Conservation (phyloP, 1,140 invertebrate species). For the Drosophila kanapiae region DNA sequence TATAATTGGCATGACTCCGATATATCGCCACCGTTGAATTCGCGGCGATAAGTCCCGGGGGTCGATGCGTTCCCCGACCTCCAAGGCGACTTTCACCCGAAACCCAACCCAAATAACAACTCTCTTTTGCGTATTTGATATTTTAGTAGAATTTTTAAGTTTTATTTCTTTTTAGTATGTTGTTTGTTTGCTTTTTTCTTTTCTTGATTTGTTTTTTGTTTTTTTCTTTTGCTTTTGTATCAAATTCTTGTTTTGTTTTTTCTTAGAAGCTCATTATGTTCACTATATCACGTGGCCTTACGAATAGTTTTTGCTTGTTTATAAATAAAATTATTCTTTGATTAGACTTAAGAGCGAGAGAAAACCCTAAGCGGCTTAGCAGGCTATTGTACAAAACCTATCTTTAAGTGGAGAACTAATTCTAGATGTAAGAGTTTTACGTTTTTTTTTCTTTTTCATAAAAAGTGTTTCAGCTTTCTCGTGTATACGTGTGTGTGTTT, state of each 20-base stretch:
- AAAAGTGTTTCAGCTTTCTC: slow-evolving; percentile 50
- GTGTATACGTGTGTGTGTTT: slow-evolving; percentile 1
- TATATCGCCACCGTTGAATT: slow-evolving; percentile 24
- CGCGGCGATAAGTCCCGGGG: slow-evolving; percentile 26
- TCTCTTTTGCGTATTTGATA: slow-evolving; percentile 55
- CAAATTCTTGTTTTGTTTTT: slow-evolving; percentile 62
- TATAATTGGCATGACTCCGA: slow-evolving; percentile 25
- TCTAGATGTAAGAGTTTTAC: slow-evolving; percentile 42
- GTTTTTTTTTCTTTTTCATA: slow-evolving; percentile 59
- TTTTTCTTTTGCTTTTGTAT: slow-evolving; percentile 38
- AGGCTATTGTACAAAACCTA: slow-evolving; percentile 57
- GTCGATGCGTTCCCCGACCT: slow-evolving; percentile 24
- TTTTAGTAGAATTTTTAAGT: slow-evolving; percentile 74
- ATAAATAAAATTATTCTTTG: slow-evolving; percentile 53
- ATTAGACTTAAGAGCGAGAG: slow-evolving; percentile 57
- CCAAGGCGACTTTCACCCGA: slow-evolving; percentile 32
- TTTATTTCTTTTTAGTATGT: slow-evolving; percentile 77
- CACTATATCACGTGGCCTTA: slow-evolving; percentile 81
- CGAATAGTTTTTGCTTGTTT: slow-evolving; percentile 51
- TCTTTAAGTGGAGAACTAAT: slow-evolving; percentile 64
- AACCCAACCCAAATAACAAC: slow-evolving; percentile 16
- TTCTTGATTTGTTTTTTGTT: slow-evolving; percentile 37
- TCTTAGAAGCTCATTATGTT: slow-evolving; percentile 80
- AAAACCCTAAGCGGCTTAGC: slow-evolving; percentile 53
- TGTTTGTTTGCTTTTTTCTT: slow-evolving; percentile 63